Evolutionary conservation across 2,888 invertebrate genomes (phyloP), one percentile per base, ranked within the genome.

Genomic region (Nephrotoma guestfalica): DNA sequence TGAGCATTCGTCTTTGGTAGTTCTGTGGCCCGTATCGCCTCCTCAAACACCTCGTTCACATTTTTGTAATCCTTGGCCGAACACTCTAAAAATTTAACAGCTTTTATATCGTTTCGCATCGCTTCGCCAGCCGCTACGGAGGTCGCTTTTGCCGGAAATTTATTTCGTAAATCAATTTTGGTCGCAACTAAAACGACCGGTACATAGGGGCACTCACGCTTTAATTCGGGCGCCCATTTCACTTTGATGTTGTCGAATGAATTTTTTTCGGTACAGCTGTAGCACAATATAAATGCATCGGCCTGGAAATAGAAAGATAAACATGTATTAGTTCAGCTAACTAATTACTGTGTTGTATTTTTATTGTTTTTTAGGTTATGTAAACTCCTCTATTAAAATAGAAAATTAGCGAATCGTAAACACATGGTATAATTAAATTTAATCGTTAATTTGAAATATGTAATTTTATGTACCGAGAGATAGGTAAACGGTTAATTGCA

Each of bases 211-310:
- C 43, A 71, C 30, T 43, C 86, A 1, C n/a, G 15, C 57, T 86
- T 51, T 18, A 87, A 83, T 85, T 87, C 87, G 57, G 86, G 86
- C 5, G 86, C 57, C 87, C 87, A 87, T 85, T 86, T 87, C 13
- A 6, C 30, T 47, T 40, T 11, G 4, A 87, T 87, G 15, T 87
- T 87, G 5, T 85, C 83, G 51, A 86, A 87, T 0, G 87, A 87
- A 30, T 83, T 41, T 47, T 18, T 84, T 83, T 87, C 86, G 7
- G 86, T 86, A 83, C 86, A 45, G n/a, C 83, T 42, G 40, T 87
- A 87, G 41, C 87, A 87, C 1, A 87, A 30, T n/a, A 87, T 87
- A n/a, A 87, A 87, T 5, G 47, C 42, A 11, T 86, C 83, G n/a
- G 87, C 87, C 87, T 71, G 41, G 0, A 47, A 47, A 86, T 30